Conservation (phyloP, 2,888 invertebrate species). For the Latrodectus hesperus region DNA sequence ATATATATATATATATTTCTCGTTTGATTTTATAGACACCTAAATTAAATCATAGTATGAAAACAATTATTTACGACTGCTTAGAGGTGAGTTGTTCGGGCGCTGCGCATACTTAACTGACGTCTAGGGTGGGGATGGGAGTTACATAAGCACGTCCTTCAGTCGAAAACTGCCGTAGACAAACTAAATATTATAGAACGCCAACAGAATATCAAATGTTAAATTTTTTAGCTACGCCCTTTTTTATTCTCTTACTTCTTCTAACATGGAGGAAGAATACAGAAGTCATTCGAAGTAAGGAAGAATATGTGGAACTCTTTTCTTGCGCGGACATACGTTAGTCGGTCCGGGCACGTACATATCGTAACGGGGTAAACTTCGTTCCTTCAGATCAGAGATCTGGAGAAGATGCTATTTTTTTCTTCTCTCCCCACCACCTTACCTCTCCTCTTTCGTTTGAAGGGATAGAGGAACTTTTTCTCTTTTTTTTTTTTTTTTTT, state of each 20-base stretch:
- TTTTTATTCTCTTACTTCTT: slow-evolving; percentile 4
- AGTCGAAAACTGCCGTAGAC: background rate
- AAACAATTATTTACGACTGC: too few species aligned
- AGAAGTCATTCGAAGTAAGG: background rate
- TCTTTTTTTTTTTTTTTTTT: background rate
- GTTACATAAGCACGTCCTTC: background rate
- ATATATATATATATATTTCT: too few species aligned
- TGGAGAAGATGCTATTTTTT: background rate
- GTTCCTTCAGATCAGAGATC: slow-evolving; percentile 23
- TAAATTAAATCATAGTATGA: too few species aligned
- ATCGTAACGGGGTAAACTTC: slow-evolving; percentile 9
- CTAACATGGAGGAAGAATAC: background rate
- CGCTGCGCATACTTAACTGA: too few species aligned
- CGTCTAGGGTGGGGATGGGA: background rate
- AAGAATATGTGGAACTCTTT: slow-evolving; percentile 12
- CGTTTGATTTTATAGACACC: too few species aligned
- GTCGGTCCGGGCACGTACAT: slow-evolving; percentile 20
- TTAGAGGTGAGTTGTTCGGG: too few species aligned
- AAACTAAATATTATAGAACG: background rate
- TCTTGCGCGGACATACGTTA: slow-evolving; percentile 18
- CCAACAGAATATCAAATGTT: slow-evolving; percentile 22
- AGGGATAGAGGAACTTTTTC: background rate
- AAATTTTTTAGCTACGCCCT: slow-evolving; percentile 3
- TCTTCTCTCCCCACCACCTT: too few species aligned
- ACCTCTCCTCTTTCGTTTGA: background rate